Conservation (phyloP, 2,113 vertebrate species). For the Suricata suricatta region DNA sequence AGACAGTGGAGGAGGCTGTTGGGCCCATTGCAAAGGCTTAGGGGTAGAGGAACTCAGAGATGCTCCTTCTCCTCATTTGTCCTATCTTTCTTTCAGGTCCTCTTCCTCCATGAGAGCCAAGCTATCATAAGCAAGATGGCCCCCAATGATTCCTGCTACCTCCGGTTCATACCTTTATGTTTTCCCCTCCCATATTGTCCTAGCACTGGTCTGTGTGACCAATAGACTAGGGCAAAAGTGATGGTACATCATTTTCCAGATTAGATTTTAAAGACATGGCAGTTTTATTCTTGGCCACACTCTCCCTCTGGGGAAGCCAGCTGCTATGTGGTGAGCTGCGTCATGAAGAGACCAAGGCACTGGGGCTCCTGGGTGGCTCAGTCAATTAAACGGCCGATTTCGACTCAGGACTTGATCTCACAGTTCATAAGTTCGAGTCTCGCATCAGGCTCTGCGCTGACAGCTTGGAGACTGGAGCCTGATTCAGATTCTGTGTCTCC, state of each 20-base stretch:
- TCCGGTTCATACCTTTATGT: background rate
- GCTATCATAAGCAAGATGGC: background rate
- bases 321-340: background rate
- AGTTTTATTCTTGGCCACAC: background rate
- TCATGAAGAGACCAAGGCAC: accelerated
- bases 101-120: background rate
- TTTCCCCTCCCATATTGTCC: background rate
- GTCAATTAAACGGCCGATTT: too few relatives aligned
- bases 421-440: too few relatives aligned
- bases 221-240: background rate
- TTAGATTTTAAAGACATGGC: background rate
- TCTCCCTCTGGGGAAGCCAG: background rate
- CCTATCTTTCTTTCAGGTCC: background rate
- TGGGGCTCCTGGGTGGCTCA: too few relatives aligned
- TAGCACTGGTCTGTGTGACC: background rate
- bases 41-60: background rate
- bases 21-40: background rate
- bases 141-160: background rate
- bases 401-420: too few relatives aligned
- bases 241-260: background rate
- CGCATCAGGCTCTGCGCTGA: too few relatives aligned
- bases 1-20: background rate
- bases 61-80: background rate
- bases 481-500: too few relatives aligned
- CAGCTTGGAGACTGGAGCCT: too few relatives aligned